Base-by-base conservation (phyloP, 2,113 vertebrate genomes). In the Bucco capensis region DNA sequence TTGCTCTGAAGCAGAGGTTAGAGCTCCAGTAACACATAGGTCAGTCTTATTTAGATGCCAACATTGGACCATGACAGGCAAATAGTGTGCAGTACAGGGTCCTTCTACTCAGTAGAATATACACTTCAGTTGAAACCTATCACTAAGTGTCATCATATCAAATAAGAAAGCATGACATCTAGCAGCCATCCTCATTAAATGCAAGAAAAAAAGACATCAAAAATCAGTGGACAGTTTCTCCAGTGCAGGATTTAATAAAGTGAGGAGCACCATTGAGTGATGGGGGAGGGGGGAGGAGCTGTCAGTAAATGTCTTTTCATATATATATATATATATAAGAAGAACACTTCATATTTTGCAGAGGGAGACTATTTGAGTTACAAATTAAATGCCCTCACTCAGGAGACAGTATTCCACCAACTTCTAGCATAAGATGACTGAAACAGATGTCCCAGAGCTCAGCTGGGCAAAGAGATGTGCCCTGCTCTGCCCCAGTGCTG, bases 31-130 rank as follows among this genome's bases (percentile, higher is more conserved):
- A 95, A 86, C 80, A 81, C 53, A 56, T 16, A 56, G 73, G 92
- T 93, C 86, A 88, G 19, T 60, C 81, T 88, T 83, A 88, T 92
- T 88, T 90, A 88, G 94, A 81, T 51, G 28, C 35, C 17, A 86
- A 51, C 27, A 49, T 0, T 47, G 60, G 81, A 50, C 67, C 53
- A 30, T 76, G 71, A 73, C 69, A 92, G 51, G 35, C 6, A 14
- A 93, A 53, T 31, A 62, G 23, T 40, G 16, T 71, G 35, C 3
- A 74, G 27, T 51, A 64, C 57, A 67, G 27, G 9, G 28, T 90
- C 65, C 35, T 86, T 86, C 77, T 71, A 24, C 57, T 81, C 30
- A 11, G 72, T 6, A 62, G 30, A 19, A 33, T 74, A 62, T 12
- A 22, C 7, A 28, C 65, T 83, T 73, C 61, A 60, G 30, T 47